Evolutionary conservation across 2,797 vertebrate species (phyloP), one percentile per base, ranked within the genome.

Genomic region (Sebastiscus tertius): DNA sequence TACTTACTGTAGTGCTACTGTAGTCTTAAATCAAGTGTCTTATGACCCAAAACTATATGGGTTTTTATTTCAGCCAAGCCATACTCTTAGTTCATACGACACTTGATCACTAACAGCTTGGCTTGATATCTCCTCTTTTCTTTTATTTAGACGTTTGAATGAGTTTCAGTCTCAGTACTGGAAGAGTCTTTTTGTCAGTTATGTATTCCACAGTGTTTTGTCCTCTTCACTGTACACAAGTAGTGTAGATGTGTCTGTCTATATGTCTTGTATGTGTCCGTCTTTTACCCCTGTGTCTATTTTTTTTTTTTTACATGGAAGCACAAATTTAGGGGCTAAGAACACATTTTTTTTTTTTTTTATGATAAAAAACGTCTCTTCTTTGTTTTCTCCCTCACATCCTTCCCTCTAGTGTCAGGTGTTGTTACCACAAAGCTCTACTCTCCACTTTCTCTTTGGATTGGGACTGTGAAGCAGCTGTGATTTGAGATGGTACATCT

Each of bases 1-100:
- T 86, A 83, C 74, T 86, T 74, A 11, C 18, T 60, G 22, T 52
- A 72, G 79, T 81, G 78, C 68, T 67, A 34, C 59, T 49, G 31
- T 55, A 39, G 29, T 72, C 56, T 71, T 58, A 33, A 29, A 80
- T 58, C 31, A 65, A 52, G 55, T 78, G 67, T 72, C 62, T 54
- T 16, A 52, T 76, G 73, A 76, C 11, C 39, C 36, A 5, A 39
- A 39, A 66, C 71, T 13, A 22, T 10, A 4, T 1, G 9, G 18
- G 36, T 26, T 56, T 58, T 49, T 5, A 26, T 42, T 64, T 74
- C 36, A 39, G 36, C 12, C 36, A 39, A 68, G 49, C 5, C 11
- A 42, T 42, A 42, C 4, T 65, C 1, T 9, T 4, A 22, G 31
- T 65, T 69, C 49, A 49, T 26, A 65, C 29, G 56, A 22, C 59